Conservation (phyloP, 2,113 vertebrate species). For the Neotragus moschatus region DNA sequence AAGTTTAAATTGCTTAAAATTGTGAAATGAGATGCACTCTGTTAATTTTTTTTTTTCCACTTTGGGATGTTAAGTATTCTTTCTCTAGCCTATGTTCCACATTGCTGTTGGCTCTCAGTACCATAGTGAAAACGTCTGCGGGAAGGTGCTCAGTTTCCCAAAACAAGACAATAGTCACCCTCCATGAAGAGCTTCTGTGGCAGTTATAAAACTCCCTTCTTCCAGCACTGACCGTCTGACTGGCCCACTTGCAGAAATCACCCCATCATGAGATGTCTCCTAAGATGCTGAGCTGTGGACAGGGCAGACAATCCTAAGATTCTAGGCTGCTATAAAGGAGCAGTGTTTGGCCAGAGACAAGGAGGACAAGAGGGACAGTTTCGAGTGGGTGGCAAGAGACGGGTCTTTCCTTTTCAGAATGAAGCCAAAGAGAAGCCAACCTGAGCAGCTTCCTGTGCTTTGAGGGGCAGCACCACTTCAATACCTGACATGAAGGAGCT, state of each 20-base stretch:
- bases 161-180: not conserved
- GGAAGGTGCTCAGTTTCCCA: not conserved
- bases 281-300: not conserved
- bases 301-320: not conserved
- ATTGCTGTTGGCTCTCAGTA: not conserved
- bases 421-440: not conserved
- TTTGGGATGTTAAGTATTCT: not conserved
- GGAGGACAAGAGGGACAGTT: not conserved
- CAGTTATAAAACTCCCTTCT: accelerated
- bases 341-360: not conserved
- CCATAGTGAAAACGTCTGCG: not conserved
- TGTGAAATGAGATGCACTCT: not conserved
- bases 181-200: accelerated
- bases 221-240: not conserved
- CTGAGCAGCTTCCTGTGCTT: too few species aligned
- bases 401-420: not conserved
- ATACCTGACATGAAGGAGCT: not conserved
- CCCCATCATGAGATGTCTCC: too few species aligned
- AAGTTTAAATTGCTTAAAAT: not conserved
- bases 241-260: not conserved
- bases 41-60: not conserved
- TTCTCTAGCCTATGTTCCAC: not conserved
- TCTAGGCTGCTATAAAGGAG: not conserved
- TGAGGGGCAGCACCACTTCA: too few species aligned
- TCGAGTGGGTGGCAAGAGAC: not conserved